Percentiles rank a stretch among this genome's conserved stretches.
Evolutionary conservation across 2,113 vertebrate species (phyloP).

Genomic region (Ranitomeya variabilis): DNA sequence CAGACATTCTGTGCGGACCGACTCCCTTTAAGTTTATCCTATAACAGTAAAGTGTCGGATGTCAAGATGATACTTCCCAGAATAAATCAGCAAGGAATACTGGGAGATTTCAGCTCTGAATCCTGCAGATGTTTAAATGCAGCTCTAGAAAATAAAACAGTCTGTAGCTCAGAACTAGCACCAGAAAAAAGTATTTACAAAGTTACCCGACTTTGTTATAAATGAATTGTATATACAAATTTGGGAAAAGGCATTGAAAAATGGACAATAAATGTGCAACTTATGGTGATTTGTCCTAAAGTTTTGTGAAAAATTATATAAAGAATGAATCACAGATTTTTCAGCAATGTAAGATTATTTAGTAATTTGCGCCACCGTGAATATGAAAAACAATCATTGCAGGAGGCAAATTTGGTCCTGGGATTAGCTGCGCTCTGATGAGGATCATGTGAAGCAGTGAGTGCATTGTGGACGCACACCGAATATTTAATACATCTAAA

Average conservation of each 20-base stretch:
- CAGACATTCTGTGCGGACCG: no score
- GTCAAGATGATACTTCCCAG: no score
- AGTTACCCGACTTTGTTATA: no score
- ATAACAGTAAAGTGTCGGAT: no score
- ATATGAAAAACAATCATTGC: constrained; percentile 22
- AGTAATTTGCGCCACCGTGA: not conserved
- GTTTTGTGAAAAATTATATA: not conserved
- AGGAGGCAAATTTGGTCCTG: constrained; percentile 33
- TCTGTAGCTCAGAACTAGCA: no score
- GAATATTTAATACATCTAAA: constrained; percentile 32
- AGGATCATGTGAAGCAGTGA: constrained; percentile 1
- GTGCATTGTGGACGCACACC: constrained; percentile 10
- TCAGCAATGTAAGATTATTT: not conserved
- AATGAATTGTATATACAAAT: not conserved
- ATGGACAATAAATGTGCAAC: not conserved
- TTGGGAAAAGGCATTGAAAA: not conserved
- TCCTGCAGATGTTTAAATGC: no score
- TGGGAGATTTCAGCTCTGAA: no score
- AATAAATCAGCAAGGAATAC: no score
- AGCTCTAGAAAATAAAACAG: no score
- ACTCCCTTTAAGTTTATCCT: no score
- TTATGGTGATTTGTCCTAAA: not conserved
- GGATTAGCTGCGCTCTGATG: constrained; percentile 29
- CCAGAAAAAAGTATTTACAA: no score
- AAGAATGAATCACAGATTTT: not conserved